Evolutionary conservation across 2,113 vertebrate species (phyloP).

Genomic region (Callithrix jacchus): DNA sequence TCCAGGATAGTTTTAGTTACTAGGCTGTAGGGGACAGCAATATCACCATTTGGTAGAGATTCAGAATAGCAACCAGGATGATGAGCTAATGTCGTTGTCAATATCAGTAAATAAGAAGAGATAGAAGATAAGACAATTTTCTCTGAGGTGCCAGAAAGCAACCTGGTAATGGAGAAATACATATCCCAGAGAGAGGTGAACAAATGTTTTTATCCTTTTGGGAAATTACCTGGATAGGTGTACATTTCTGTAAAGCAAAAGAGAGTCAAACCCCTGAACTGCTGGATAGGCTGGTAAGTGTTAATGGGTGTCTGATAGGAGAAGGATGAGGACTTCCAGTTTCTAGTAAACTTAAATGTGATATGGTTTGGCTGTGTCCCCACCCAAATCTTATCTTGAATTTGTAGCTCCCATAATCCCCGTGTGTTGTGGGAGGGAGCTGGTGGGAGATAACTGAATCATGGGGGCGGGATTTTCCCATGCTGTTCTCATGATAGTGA

Average conservation of each 20-base stretch:
- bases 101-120: not conserved
- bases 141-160: not conserved
- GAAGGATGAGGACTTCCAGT: not conserved
- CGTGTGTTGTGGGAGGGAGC: no score
- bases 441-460: no score
- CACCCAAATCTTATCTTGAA: no score
- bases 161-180: not conserved
- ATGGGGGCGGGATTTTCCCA: no score
- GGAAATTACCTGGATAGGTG: not conserved
- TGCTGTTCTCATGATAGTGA: no score
- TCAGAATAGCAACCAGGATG: not conserved
- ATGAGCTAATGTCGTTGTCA: not conserved
- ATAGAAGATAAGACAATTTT: not conserved
- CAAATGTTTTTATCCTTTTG: not conserved
- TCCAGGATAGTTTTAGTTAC: not conserved
- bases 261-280: not conserved
- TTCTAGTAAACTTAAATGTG: not conserved
- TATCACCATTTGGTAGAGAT: not conserved
- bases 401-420: no score
- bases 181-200: not conserved
- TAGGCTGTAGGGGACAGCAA: not conserved
- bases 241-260: not conserved
- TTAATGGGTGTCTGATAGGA: not conserved
- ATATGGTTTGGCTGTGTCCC: no score
- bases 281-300: not conserved